A percentile compares a stretch with the other conserved stretches of the same genome.
These are phyloP conservation scores for Colaptes auratus DNA, from an alignment of 2,113 vertebrate genomes.

Conservation along the genomic window DNA sequence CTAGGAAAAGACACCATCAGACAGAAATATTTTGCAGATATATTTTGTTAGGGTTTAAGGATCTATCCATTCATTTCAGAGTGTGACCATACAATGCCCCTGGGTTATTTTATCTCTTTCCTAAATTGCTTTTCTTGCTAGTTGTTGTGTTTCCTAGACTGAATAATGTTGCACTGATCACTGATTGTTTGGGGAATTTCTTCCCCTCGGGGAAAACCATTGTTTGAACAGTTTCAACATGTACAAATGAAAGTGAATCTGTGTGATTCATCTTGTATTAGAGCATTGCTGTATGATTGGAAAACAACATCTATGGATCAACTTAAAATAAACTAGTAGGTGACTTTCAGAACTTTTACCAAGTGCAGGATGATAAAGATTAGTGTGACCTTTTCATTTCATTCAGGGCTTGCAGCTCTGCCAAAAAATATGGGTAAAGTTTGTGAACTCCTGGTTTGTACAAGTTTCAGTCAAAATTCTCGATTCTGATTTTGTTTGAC, in stretches of 20 bases:
- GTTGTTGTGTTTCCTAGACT: constrained; percentile 1
- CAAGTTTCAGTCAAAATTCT: constrained; percentile 36
- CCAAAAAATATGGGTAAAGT: not conserved
- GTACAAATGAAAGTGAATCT: not conserved
- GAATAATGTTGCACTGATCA: not conserved
- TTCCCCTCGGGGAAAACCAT: not conserved
- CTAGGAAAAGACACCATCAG: not conserved
- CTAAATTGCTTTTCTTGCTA: not conserved
- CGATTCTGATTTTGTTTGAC: constrained; percentile 27
- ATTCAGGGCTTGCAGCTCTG: not conserved
- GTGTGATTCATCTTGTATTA: not conserved
- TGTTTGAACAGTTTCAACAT: not conserved
- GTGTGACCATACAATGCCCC: not conserved
- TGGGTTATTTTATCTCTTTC: not conserved
- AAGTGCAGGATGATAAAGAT: not conserved
- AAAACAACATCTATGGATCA: not conserved
- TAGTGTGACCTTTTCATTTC: not conserved
- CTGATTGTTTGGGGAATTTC: not conserved
- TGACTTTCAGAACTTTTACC: not conserved
- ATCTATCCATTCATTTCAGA: not conserved
- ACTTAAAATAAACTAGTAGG: not conserved
- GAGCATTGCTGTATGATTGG: not conserved
- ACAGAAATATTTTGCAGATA: not conserved
- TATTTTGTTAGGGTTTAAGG: not conserved
- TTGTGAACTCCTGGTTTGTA: constrained; percentile 14